Conservation (phyloP, 2,797 vertebrate species). For the Myripristis jacobus region DNA sequence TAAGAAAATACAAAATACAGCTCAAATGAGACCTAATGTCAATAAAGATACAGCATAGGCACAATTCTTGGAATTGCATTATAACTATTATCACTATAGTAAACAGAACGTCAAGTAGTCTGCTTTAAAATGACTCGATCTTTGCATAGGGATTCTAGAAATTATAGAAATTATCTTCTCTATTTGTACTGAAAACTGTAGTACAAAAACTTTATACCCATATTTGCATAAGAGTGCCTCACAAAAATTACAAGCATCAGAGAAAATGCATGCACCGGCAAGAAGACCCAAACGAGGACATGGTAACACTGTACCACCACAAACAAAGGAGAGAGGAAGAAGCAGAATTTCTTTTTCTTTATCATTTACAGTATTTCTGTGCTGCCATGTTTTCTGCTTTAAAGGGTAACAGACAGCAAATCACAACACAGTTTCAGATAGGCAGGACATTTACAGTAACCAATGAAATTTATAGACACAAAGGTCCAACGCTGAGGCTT, state of each 20-base stretch:
- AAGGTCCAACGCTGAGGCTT: no score
- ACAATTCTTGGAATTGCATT: no score
- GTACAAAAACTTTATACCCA: slow-evolving; percentile 28
- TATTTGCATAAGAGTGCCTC: slow-evolving; percentile 36
- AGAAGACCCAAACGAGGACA: not conserved
- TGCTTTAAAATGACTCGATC: slow-evolving; percentile 23
- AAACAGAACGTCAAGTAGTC: slow-evolving; percentile 10
- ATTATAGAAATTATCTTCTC: slow-evolving; percentile 23
- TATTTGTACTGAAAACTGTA: slow-evolving; percentile 16
- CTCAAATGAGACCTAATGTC: slow-evolving; percentile 27
- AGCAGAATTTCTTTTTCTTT: no score
- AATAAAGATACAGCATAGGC: slow-evolving; percentile 29
- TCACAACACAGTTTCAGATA: no score
- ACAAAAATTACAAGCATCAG: not conserved
- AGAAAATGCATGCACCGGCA: not conserved
- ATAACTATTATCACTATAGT: slow-evolving; percentile 20
- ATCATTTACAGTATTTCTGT: no score
- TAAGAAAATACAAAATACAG: slow-evolving; percentile 41
- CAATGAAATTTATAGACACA: no score
- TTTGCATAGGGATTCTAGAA: slow-evolving; percentile 68
- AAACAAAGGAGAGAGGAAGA: no score
- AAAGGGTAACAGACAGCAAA: no score
- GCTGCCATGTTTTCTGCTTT: no score
- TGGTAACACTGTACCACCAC: not conserved
- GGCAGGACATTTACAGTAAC: no score